Base-by-base conservation (phyloP, 1,140 invertebrate species). In the Chymomyza costata region DNA sequence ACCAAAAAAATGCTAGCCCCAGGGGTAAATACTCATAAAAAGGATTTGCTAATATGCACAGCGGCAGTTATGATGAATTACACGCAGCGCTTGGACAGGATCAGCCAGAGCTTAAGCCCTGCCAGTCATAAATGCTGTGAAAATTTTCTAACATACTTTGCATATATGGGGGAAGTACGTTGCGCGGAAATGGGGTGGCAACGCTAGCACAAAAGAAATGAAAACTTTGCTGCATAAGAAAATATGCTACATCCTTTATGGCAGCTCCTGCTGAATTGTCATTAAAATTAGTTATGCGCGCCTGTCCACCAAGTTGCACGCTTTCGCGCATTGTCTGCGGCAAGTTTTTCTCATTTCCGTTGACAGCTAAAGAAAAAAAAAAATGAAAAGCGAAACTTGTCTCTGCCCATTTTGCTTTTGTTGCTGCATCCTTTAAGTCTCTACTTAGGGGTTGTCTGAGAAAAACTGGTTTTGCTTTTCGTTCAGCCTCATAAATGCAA, bases 231-330 rank as follows among this genome's bases (percentile, higher is more conserved):
- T 62, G 50, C n/a, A n/a, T n/a, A n/a, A n/a, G n/a, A n/a, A n/a
- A n/a, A n/a, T n/a, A n/a, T n/a, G n/a, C 47, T 10, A 38, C 52
- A 50, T 70, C 50, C 54, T 58, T 38, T 38, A 3, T 16, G 13
- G 35, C 35, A 15, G 15, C 15, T 50, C 53, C 48, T 56, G 70
- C 65, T 69, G 76, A 65, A 81, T 81, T 81, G 74, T 81, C 74
- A 81, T 81, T 81, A 81, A 81, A 81, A 81, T 81, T 81, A 82
- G 74, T 81, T 81, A 45, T 70, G 55, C 21, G 28, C 49, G 56
- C 46, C 44, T 41, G 40, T 48, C 59, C 58, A 37, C 16, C 2
- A 35, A n/a, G 44, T 25, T 19, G 21, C 28, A 35, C 37, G 38
- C 41, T 56, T 68, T 68, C 45, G 46, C 38, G 66, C 50, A 31